These are phyloP conservation scores for Cryptus armator DNA, from an alignment of 2,888 invertebrate genomes.

Conservation along the genomic window DNA sequence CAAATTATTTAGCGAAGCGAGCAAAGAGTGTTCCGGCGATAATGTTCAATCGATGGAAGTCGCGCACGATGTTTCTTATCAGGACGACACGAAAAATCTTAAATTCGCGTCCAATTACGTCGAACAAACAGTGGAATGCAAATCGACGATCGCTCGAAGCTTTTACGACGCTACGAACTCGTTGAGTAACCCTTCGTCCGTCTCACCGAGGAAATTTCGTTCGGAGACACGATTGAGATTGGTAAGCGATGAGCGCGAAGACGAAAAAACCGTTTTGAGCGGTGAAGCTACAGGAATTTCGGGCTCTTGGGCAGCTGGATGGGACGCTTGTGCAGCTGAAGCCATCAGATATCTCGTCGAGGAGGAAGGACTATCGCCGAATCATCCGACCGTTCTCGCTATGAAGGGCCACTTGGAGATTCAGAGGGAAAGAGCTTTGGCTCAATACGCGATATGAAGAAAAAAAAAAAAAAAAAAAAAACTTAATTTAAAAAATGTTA, in stretches of 20 bases:
- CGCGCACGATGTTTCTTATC: slow-evolving; percentile 65
- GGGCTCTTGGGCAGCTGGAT: slow-evolving; percentile 78
- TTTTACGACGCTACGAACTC: slow-evolving; percentile 12
- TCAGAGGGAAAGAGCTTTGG: slow-evolving; percentile 78
- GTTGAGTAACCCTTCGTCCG: slow-evolving; percentile 5
- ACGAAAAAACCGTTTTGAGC: slow-evolving; percentile 35
- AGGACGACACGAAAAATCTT: slow-evolving; percentile 20
- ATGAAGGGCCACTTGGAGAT: slow-evolving; percentile 80
- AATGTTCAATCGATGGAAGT: slow-evolving; percentile 73
- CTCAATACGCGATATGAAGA: slow-evolving; percentile 75
- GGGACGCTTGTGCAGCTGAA: slow-evolving; percentile 82
- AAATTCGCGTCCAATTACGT: slow-evolving; percentile 33
- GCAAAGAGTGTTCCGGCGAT: slow-evolving; percentile 51
- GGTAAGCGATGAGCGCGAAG: neutral
- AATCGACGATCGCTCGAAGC: slow-evolving; percentile 12
- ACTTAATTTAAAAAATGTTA: neutral
- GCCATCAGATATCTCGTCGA: slow-evolving; percentile 81
- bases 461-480: slow-evolving; percentile 66
- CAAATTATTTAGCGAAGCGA: slow-evolving; percentile 34
- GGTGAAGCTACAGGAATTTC: slow-evolving; percentile 12
- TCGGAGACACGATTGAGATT: slow-evolving; percentile 41
- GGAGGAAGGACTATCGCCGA: slow-evolving; percentile 80
- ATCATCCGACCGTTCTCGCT: slow-evolving; percentile 82
- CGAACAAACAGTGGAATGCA: slow-evolving; percentile 48
- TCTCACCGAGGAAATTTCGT: slow-evolving; percentile 32